Conservation (phyloP, 1,140 invertebrate species). For the Rhopalosiphum padi region DNA sequence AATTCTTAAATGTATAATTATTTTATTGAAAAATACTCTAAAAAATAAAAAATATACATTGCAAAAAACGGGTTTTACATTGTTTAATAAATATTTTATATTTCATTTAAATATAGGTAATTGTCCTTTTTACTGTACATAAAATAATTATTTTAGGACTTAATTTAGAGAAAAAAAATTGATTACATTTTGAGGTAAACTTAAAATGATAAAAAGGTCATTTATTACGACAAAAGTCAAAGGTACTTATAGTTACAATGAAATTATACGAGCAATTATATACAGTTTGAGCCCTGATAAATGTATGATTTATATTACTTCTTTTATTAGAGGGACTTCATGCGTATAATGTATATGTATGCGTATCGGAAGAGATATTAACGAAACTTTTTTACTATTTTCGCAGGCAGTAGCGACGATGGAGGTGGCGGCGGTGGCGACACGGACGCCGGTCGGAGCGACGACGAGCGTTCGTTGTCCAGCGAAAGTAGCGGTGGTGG, state of each 20-base stretch:
- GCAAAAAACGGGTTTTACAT: not conserved
- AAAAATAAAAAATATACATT: not conserved
- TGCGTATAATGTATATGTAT: not conserved
- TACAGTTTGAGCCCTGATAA: no score
- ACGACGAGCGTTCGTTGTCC: constrained; percentile 49
- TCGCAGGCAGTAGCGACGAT: constrained; percentile 60
- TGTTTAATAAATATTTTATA: not conserved
- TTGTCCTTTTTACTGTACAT: not conserved
- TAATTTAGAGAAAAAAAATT: no score
- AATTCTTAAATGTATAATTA: not conserved
- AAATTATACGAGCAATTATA: no score
- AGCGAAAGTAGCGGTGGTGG: constrained; percentile 59
- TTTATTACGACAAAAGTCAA: no score
- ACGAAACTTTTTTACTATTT: not conserved
- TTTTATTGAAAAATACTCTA: not conserved
- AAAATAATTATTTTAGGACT: not conserved
- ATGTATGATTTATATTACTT: not conserved
- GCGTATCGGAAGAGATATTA: not conserved
- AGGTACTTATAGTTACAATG: no score
- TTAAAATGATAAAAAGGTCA: not conserved
- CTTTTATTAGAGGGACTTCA: not conserved
- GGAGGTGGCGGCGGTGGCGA: constrained; percentile 53
- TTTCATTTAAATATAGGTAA: not conserved
- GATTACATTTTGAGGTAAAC: no score
- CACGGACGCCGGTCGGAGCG: constrained; percentile 41